Evolutionary conservation across 2,113 vertebrate genomes (phyloP).

Genomic region (Tringa solitaria): DNA sequence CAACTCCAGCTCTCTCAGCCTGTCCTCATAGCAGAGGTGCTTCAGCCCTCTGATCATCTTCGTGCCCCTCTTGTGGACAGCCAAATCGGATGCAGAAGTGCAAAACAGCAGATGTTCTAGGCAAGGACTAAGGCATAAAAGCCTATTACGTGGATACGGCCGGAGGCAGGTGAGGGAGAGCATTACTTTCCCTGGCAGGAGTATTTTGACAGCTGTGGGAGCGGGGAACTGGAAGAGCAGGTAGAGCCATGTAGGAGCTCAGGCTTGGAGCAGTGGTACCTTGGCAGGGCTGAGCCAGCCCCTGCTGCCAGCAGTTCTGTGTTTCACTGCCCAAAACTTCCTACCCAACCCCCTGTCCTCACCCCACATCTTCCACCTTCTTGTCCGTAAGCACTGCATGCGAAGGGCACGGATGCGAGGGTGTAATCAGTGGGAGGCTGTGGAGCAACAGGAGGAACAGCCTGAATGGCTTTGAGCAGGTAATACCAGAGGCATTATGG

Average conservation of each 20-base stretch:
- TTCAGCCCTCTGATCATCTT: neutral
- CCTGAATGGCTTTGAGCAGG: neutral
- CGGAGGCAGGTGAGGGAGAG: neutral
- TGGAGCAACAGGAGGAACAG: neutral
- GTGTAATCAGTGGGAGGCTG: neutral
- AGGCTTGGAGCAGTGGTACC: neutral
- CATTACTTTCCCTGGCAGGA: neutral
- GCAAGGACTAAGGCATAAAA: neutral
- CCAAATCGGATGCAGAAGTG: fast-evolving
- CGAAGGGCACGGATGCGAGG: neutral
- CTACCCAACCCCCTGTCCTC: neutral
- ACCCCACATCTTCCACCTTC: neutral
- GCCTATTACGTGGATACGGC: neutral
- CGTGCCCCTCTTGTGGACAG: neutral
- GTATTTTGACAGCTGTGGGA: slow-evolving; percentile 11
- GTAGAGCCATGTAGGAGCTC: neutral
- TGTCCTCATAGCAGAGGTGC: neutral
- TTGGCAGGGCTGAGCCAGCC: neutral
- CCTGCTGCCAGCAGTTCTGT: neutral
- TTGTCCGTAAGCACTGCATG: neutral
- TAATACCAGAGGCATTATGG: fast-evolving
- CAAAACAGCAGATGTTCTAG: neutral
- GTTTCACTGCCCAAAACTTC: neutral
- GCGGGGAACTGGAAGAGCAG: slow-evolving; percentile 3
- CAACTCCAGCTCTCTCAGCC: neutral